A percentile compares a stretch with the other conserved stretches of the same genome.
Conservation (phyloP, 2,797 vertebrate species). For the Tiaroga cobitis region DNA sequence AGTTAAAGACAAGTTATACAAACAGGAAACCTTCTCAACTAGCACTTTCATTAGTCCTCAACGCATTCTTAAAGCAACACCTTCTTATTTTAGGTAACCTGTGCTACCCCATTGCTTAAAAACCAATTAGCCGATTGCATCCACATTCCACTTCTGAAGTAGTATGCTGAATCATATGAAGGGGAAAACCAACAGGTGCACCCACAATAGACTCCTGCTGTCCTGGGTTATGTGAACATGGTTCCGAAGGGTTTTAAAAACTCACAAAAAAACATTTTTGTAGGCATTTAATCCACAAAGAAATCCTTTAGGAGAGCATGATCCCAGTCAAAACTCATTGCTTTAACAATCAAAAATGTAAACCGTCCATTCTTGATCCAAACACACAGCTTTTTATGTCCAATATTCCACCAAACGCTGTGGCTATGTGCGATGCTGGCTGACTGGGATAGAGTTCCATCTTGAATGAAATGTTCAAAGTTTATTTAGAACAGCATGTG, state of each 20-base stretch:
- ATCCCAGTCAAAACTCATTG: slow-evolving; percentile 74
- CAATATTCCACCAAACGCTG: slow-evolving; percentile 47
- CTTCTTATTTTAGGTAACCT: slow-evolving; percentile 30
- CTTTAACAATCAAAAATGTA: slow-evolving; percentile 73
- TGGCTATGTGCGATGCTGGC: slow-evolving; percentile 68
- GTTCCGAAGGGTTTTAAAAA: slow-evolving; percentile 34
- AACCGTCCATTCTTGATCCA: slow-evolving; percentile 45
- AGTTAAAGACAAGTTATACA: slow-evolving; percentile 93
- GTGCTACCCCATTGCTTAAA: slow-evolving; percentile 23
- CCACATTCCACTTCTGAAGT: slow-evolving; percentile 41
- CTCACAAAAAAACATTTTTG: slow-evolving; percentile 43
- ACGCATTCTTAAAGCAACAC: slow-evolving; percentile 76
- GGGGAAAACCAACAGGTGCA: background rate
- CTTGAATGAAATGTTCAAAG: slow-evolving; percentile 75
- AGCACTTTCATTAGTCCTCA: slow-evolving; percentile 78
- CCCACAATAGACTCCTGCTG: slow-evolving; percentile 30
- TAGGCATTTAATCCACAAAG: slow-evolving; percentile 35
- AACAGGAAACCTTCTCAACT: slow-evolving; percentile 90
- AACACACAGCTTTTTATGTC: slow-evolving; percentile 51
- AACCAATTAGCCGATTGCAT: slow-evolving; percentile 40
- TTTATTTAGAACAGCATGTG: slow-evolving; percentile 61
- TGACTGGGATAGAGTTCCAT: slow-evolving; percentile 63
- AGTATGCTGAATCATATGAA: slow-evolving; percentile 9
- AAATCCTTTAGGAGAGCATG: slow-evolving; percentile 65
- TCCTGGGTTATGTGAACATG: slow-evolving; percentile 72